A percentile compares a stretch with the other conserved stretches of the same genome.
Conservation (phyloP, 2,113 vertebrate genomes). For the Chaetodon trifascialis region DNA sequence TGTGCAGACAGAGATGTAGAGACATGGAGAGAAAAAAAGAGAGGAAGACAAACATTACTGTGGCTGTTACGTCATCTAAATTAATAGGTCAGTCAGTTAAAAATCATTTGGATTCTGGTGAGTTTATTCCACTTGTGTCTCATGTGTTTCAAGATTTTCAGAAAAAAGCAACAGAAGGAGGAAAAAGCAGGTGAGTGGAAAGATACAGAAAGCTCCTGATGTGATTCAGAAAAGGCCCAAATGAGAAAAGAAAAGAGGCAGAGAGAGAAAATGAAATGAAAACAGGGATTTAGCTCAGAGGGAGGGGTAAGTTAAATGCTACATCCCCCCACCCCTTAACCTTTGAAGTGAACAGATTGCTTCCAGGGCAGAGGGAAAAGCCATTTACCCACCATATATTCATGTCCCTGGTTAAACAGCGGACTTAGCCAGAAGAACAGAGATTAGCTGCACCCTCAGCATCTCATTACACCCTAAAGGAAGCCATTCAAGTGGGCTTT, state of each 20-base stretch:
- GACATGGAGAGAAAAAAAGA: background rate
- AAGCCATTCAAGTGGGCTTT: slow-evolving; percentile 76
- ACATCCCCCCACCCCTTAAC: slow-evolving; percentile 21
- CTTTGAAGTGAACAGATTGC: slow-evolving; percentile 81
- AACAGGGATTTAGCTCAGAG: slow-evolving; percentile 63
- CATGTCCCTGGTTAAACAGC: slow-evolving; percentile 76
- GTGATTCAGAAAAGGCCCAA: slow-evolving; percentile 70
- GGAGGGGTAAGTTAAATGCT: slow-evolving; percentile 85
- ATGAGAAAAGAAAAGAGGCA: slow-evolving; percentile 78
- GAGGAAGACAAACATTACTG: background rate
- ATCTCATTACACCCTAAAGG: slow-evolving; percentile 82
- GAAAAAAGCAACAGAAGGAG: background rate
- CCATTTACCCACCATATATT: slow-evolving; percentile 73
- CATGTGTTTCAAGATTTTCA: background rate
- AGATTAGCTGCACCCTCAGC: slow-evolving; percentile 78
- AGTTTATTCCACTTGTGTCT: background rate
- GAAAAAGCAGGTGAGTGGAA: background rate
- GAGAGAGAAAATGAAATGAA: slow-evolving; percentile 83
- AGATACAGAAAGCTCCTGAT: slow-evolving; percentile 20
- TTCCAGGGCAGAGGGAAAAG: slow-evolving; percentile 73
- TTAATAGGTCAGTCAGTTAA: background rate
- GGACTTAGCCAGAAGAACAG: slow-evolving; percentile 73
- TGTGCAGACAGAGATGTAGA: background rate
- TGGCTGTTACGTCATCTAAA: background rate
- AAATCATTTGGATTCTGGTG: background rate